A percentile compares a stretch with the other conserved stretches of the same genome.
Evolutionary conservation across 2,888 invertebrate genomes (phyloP).

Genomic region (Sphinx pinastri): DNA sequence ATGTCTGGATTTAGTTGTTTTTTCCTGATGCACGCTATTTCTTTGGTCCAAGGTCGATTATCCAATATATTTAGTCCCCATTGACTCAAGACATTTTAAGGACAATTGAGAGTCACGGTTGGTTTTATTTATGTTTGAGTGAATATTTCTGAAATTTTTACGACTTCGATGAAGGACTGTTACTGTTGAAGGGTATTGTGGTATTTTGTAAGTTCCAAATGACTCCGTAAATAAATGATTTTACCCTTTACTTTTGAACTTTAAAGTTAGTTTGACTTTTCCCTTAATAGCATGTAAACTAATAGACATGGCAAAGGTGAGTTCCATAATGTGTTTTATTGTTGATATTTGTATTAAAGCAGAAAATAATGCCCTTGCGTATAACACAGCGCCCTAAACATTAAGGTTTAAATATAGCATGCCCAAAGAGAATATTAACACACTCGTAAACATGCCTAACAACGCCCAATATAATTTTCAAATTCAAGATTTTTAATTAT

Average conservation of each 20-base stretch:
- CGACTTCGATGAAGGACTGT: not conserved
- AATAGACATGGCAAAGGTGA: too few relatives aligned
- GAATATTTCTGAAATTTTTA: not conserved
- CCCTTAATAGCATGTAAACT: not conserved
- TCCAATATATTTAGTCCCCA: not conserved
- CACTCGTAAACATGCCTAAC: too few relatives aligned
- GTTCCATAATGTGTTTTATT: not conserved
- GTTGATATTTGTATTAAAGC: too few relatives aligned
- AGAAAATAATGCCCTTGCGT: too few relatives aligned
- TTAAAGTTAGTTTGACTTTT: not conserved
- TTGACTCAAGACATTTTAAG: not conserved
- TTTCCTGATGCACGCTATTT: slow-evolving; percentile 11
- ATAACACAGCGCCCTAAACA: too few relatives aligned
- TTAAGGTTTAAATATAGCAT: too few relatives aligned
- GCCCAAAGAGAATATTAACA: too few relatives aligned
- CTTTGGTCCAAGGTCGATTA: not conserved
- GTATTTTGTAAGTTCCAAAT: too few relatives aligned
- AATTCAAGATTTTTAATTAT: too few relatives aligned
- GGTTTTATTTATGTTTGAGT: not conserved
- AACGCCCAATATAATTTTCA: too few relatives aligned
- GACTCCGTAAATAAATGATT: not conserved
- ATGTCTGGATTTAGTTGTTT: slow-evolving; percentile 27
- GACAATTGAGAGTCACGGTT: slow-evolving; percentile 1
- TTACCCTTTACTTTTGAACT: not conserved
- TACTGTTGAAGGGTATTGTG: not conserved